These are phyloP conservation scores for Thera obeliscata DNA, from an alignment of 2,888 invertebrate genomes.

Conservation along the genomic window DNA sequence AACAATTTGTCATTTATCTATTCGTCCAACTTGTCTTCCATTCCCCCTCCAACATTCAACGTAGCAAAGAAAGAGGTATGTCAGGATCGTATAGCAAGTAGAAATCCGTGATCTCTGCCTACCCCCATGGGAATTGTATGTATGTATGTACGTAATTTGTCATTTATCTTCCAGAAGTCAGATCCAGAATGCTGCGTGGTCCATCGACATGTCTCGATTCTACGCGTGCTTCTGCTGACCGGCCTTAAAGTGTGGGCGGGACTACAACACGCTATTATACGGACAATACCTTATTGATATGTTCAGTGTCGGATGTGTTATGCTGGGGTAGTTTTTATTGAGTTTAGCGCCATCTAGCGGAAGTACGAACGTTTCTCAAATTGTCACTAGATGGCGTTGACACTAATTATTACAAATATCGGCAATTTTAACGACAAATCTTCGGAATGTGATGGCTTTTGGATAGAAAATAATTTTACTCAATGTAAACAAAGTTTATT, in stretches of 20 bases:
- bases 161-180: constrained; percentile 58
- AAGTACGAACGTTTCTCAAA: background rate
- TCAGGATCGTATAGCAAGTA: no score
- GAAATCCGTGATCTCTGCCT: no score
- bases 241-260: constrained; percentile 1
- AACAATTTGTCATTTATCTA: no score
- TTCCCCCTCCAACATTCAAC: no score
- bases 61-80: no score
- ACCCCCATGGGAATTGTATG: no score
- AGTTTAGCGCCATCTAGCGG: background rate
- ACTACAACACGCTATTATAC: constrained; percentile 1
- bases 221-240: constrained; percentile 77
- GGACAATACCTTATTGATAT: constrained; percentile 11
- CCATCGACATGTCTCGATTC: constrained; percentile 70
- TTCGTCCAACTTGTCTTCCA: no score
- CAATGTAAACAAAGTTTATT: no score
- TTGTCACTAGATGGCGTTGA: background rate
- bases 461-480: no score
- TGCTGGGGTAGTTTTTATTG: constrained; percentile 5
- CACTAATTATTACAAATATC: background rate
- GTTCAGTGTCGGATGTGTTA: background rate
- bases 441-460: background rate
- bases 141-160: no score
- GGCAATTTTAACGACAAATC: background rate
- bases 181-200: constrained; percentile 62